Evolutionary conservation across 2,888 invertebrate species (phyloP).

Genomic region (Geotrupes spiniger): DNA sequence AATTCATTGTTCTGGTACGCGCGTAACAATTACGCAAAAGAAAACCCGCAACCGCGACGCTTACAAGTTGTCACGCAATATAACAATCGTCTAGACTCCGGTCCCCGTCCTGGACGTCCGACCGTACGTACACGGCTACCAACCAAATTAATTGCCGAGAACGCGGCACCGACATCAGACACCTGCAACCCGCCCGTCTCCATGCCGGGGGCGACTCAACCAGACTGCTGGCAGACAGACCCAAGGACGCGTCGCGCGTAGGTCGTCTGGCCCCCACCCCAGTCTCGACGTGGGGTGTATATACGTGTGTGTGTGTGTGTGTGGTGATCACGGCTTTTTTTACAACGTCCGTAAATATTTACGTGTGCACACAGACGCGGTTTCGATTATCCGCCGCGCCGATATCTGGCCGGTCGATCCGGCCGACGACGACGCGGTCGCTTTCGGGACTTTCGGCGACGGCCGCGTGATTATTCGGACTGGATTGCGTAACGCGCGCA

Average conservation of each 20-base stretch:
- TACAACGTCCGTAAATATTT: conserved; percentile 23
- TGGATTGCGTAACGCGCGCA: no score
- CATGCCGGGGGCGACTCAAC: conserved; percentile 34
- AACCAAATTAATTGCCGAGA: conserved; percentile 18
- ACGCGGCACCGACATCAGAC: conserved; percentile 17
- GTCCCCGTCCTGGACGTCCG: conserved; percentile 11
- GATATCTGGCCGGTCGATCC: neutral
- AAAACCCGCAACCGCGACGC: conserved; percentile 11
- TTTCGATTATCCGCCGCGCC: neutral
- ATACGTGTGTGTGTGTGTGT: no score
- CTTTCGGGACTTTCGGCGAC: conserved; percentile 1
- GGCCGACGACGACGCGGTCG: neutral
- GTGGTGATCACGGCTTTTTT: conserved; percentile 22
- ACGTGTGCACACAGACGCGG: conserved; percentile 10
- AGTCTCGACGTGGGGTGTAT: conserved; percentile 34
- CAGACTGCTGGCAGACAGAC: conserved; percentile 40
- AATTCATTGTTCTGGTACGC: neutral
- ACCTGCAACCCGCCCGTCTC: conserved; percentile 25
- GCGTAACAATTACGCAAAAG: conserved; percentile 1
- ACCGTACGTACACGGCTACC: conserved; percentile 4
- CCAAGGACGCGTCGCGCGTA: conserved; percentile 40
- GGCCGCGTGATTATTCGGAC: no score
- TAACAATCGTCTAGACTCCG: conserved; percentile 19
- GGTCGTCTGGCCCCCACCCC: conserved; percentile 32
- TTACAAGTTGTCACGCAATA: conserved; percentile 19